Conservation (phyloP, 1,140 invertebrate genomes). For the Sitophilus oryzae region DNA sequence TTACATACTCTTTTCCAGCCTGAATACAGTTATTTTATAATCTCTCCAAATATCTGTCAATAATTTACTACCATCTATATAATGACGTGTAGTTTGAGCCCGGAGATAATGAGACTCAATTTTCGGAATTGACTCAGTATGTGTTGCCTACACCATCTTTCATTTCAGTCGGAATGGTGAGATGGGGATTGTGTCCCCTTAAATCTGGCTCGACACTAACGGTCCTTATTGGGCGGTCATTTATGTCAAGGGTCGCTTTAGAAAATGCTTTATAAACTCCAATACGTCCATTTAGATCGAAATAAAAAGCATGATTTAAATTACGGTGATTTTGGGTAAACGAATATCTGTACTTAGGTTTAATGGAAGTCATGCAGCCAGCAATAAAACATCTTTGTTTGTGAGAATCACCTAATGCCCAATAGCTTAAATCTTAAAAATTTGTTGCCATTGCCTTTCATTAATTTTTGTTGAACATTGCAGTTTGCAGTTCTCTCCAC, state of each 20-base stretch:
- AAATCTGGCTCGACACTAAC: not conserved
- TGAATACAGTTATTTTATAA: not conserved
- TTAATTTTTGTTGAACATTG: not conserved
- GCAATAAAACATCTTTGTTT: slow-evolving; percentile 5
- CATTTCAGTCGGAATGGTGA: not conserved
- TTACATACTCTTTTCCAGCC: no score
- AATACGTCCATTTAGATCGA: slow-evolving; percentile 4
- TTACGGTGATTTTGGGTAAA: not conserved
- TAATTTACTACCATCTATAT: no score
- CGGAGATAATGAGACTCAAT: no score
- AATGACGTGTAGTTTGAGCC: no score
- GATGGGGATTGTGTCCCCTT: not conserved
- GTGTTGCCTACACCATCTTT: no score
- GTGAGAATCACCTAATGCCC: not conserved
- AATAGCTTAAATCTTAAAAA: slow-evolving; percentile 6
- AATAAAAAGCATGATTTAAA: no score
- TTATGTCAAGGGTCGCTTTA: slow-evolving; percentile 1
- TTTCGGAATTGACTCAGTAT: no score
- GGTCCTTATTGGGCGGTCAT: slow-evolving; percentile 9
- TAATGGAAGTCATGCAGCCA: slow-evolving; percentile 7
- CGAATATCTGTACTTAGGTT: slow-evolving; percentile 1
- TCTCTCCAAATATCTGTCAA: no score
- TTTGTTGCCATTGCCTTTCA: not conserved
- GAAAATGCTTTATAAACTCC: slow-evolving; percentile 1
- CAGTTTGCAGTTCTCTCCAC: not conserved